Conservation (phyloP, 2,797 vertebrate species). For the Ceryle rudis region DNA sequence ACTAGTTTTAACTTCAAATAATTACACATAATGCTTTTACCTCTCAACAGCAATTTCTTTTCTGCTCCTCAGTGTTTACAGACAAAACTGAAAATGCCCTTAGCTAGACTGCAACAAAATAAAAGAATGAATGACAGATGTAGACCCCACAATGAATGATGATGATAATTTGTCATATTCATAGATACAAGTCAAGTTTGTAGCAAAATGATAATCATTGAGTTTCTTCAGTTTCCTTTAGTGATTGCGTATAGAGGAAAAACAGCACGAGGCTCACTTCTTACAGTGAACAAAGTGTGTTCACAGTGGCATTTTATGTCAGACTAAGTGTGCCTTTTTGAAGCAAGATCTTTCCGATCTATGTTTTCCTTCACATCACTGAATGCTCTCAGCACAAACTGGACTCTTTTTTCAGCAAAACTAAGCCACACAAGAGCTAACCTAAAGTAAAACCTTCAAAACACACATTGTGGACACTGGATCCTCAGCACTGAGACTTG, state of each 20-base stretch:
- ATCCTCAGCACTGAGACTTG: neutral
- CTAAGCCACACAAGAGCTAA: neutral
- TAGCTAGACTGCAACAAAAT: neutral
- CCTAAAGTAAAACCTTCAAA: neutral
- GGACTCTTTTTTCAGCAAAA: neutral
- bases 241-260: neutral
- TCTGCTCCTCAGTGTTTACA: neutral
- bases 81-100: conserved; percentile 15
- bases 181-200: neutral
- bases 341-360: neutral
- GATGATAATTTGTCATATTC: neutral
- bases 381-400: neutral
- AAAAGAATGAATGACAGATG: neutral
- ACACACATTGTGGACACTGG: neutral
- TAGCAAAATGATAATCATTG: neutral
- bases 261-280: fast-evolving
- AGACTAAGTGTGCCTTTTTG: neutral
- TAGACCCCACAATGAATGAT: neutral
- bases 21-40: neutral
- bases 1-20: neutral
- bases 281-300: neutral
- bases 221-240: neutral
- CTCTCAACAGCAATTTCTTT: neutral
- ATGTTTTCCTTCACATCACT: neutral
- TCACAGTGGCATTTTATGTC: neutral